Evolutionary conservation across 2,113 vertebrate species (phyloP), one percentile per base, ranked within the genome.

Genomic region (Serinus canaria): DNA sequence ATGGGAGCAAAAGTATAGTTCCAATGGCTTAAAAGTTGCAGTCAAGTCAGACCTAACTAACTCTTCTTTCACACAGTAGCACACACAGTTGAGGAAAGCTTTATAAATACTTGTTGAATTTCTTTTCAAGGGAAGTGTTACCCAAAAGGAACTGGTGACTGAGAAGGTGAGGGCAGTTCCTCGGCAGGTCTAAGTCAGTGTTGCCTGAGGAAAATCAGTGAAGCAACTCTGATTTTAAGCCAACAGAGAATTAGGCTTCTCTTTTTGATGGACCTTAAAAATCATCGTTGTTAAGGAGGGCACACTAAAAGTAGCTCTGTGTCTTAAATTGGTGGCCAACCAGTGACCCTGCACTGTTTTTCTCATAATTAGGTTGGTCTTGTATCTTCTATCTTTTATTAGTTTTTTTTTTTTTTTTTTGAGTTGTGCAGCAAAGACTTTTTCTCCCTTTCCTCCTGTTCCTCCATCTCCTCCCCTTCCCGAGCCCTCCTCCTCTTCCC

Each of bases 391-490:
- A 19, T 30, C 37, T 92, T 93, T 90, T 78, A 86, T 81, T 55
- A 89, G 87, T 84, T 73, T 90, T 35, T 31, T 19, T 53, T 41
- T 49, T 89, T 55, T 49, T 93, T 69, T 75, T 94, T 93, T 27
- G 22, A 96, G 86, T 87, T 95, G 95, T 93, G 87, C 92, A 91
- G 97, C 95, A 97, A 97, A 97, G 97, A 98, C 92, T 96, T 96
- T 93, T 94, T 94, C 90, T 95, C 89, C 85, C 90, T 94, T 91
- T 83, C 96, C 97, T 87, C 91, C 83, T 33, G 31, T 86, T 95
- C 28, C 94, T 94, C 95, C 98, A 88, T 94, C 97, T 98, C 98
- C 98, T 98, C 98, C 97, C 98, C 98, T 98, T 98, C 98, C 97
- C 94, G 5, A 94, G 90, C 95, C 41, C 96, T 98, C 98, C 97